Evolutionary conservation across 53 echinoderm and acorn worm species (phyloP).

Genomic region (Echinometra lucunter): DNA sequence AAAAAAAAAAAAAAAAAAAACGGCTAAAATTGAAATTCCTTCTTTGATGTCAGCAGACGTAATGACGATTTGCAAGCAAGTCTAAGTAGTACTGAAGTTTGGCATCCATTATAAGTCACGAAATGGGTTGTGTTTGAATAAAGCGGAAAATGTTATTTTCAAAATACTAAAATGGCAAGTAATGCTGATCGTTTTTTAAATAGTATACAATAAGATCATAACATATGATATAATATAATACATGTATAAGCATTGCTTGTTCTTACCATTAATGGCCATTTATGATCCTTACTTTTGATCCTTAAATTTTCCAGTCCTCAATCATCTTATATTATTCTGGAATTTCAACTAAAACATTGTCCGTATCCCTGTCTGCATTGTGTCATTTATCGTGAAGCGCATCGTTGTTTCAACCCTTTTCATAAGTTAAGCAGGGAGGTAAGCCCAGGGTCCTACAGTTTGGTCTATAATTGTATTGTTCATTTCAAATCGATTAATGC

Average conservation of each 20-base stretch:
- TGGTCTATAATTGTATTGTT: neutral
- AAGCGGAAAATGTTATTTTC: too few relatives aligned
- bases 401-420: neutral
- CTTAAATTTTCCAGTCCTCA: too few relatives aligned
- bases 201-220: too few relatives aligned
- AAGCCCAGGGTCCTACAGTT: neutral
- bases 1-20: too few relatives aligned
- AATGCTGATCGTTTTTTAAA: too few relatives aligned
- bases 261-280: too few relatives aligned
- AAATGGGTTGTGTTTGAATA: too few relatives aligned
- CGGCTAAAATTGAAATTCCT: neutral
- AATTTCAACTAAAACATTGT: neutral
- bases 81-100: neutral
- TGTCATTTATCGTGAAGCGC: neutral
- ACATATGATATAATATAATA: too few relatives aligned
- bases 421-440: neutral
- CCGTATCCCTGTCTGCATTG: neutral
- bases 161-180: too few relatives aligned
- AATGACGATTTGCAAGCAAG: neutral
- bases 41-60: neutral
- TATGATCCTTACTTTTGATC: too few relatives aligned
- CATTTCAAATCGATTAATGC: conserved; percentile 16
- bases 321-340: too few relatives aligned
- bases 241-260: neutral
- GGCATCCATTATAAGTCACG: neutral